Evolutionary conservation across 1,140 invertebrate genomes (phyloP), one percentile per base, ranked within the genome.

Genomic region (Lepidostoma basale): DNA sequence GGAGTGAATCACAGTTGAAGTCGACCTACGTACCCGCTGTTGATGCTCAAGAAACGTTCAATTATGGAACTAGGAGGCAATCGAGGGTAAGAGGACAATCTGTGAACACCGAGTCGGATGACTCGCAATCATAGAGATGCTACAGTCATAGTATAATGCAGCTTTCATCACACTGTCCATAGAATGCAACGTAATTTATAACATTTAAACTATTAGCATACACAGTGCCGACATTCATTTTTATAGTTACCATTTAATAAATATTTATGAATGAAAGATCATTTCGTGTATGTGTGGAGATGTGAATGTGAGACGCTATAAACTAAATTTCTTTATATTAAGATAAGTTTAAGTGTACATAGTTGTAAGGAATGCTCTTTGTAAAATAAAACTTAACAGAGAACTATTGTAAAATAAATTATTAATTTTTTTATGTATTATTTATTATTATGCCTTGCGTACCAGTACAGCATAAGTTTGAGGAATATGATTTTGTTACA

Each of bases 41-140:
- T 4, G 63, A 73, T 63, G 23, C 47, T 3, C 18, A 67, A 40
- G 64, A 63, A 25, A 64, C 39, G n/a, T 2, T 39, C 4, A 67
- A 59, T 16, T 73, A 73, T 39, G 71, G 71, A 40, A 67, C 67
- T 52, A 73, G 58, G 45, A 73, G 59, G 25, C 60, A 68, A 16
- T 18, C 42, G 26, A 73, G 42, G 33, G 22, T 10, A 20, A 67
- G 68, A 45, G 62, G 39, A 3, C 59, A 54, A 0, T 8, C 56
- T 12, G n/a, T n/a, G 39, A 12, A n/a, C 47, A 59, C 52, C 16
- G 54, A 40, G 64, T 60, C 23, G 12, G 62, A 67, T 5, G 69
- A 68, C 20, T 52, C 64, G n/a, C 45, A 71, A 62, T 62, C 64
- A 42, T 71, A 67, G 42, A 56, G 22, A 68, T 52, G n/a, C n/a